Percentiles rank a stretch among this genome's conserved stretches.
Conservation (phyloP, 2,888 invertebrate genomes). For the Mechanitis messenoides region DNA sequence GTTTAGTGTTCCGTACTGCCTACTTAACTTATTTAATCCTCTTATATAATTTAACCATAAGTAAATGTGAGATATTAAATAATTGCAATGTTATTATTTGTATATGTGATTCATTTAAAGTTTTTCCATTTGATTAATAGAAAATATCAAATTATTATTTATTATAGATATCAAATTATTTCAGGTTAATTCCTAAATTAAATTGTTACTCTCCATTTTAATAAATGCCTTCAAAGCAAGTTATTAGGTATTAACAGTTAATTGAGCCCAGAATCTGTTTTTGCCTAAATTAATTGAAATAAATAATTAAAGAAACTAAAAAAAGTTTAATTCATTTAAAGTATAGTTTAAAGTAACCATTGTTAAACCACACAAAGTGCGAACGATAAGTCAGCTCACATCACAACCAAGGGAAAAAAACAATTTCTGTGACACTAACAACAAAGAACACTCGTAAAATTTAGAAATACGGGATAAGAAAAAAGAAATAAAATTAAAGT, state of each 20-base stretch:
- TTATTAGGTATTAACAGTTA: not conserved
- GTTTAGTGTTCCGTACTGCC: constrained; percentile 26
- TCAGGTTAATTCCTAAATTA: not conserved
- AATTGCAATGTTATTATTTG: no score
- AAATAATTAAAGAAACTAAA: not conserved
- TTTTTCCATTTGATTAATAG: no score
- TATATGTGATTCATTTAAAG: no score
- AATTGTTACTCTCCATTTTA: not conserved
- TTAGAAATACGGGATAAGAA: no score
- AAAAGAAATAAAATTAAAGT: no score
- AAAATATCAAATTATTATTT: not conserved
- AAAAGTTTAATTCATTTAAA: not conserved
- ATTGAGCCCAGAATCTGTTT: not conserved
- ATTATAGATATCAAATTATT: not conserved
- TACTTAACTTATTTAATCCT: not conserved
- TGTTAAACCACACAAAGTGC: not conserved
- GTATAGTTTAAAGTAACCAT: not conserved
- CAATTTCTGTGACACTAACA: not conserved
- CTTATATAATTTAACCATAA: no score
- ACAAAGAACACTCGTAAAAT: no score
- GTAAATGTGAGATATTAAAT: no score
- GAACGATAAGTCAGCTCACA: not conserved
- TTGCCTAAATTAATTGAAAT: not conserved
- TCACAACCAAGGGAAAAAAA: not conserved
- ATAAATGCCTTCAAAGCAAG: not conserved